These are phyloP conservation scores for Rhizomys pruinosus DNA, from an alignment of 2,113 vertebrate genomes.

Conservation along the genomic window DNA sequence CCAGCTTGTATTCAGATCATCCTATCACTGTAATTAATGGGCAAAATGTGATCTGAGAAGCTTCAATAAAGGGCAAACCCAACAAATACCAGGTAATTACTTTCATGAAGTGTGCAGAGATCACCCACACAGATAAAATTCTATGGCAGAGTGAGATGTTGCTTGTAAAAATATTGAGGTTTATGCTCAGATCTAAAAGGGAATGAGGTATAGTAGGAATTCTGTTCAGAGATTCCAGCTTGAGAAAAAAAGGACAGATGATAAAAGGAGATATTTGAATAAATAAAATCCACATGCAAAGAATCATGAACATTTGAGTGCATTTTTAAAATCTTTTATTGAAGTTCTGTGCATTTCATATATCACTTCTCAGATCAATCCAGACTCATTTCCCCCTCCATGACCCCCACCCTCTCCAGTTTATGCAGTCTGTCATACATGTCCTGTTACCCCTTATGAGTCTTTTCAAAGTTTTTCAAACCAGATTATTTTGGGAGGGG, in stretches of 20 bases:
- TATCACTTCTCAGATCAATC: too few species aligned
- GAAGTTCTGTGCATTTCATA: too few species aligned
- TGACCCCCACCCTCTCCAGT: too few species aligned
- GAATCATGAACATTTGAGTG: neutral
- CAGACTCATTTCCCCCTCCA: too few species aligned
- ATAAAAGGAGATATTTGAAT: neutral
- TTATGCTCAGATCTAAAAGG: neutral
- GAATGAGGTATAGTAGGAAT: fast-evolving
- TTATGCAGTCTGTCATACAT: too few species aligned
- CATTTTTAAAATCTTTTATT: too few species aligned
- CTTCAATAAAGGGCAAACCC: neutral
- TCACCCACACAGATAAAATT: fast-evolving
- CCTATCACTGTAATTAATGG: neutral
- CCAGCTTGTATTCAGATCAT: neutral
- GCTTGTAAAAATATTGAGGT: neutral
- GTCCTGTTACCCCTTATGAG: too few species aligned
- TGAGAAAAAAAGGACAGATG: neutral
- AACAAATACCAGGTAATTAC: too few species aligned
- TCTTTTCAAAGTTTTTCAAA: too few species aligned
- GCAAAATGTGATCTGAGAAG: neutral
- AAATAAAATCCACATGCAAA: neutral
- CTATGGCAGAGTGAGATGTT: fast-evolving
- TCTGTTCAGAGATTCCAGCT: neutral
- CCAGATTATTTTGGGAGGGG: too few species aligned
- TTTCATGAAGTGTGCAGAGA: too few species aligned